Conservation (phyloP, 2,888 invertebrate genomes). For the Catocala nupta region DNA sequence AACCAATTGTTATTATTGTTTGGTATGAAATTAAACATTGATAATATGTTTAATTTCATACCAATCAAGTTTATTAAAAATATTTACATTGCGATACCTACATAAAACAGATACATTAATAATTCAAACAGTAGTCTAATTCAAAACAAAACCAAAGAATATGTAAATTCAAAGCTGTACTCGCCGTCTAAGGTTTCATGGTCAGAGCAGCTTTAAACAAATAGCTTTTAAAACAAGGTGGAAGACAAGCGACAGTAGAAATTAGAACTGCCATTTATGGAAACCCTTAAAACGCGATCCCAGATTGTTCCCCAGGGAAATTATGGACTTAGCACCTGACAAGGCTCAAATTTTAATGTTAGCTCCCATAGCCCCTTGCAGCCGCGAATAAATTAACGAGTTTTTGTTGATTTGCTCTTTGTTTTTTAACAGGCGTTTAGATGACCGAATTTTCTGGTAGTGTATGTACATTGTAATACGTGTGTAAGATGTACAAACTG, state of each 20-base stretch:
- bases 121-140: background rate
- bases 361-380: slow-evolving; percentile 67
- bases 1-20: too few species aligned
- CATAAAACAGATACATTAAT: slow-evolving; percentile 1
- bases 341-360: slow-evolving; percentile 86
- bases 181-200: slow-evolving; percentile 58
- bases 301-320: slow-evolving; percentile 84
- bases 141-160: background rate
- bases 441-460: background rate
- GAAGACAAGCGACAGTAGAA: slow-evolving; percentile 68
- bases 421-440: slow-evolving; percentile 53
- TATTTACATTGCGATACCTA: background rate
- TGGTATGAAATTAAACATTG: too few species aligned
- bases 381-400: slow-evolving; percentile 80
- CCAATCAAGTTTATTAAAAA: background rate
- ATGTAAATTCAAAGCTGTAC: slow-evolving; percentile 2
- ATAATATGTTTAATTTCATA: too few species aligned
- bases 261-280: slow-evolving; percentile 81
- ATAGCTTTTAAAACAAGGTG: slow-evolving; percentile 23
- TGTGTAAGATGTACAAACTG: background rate
- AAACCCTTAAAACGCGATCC: slow-evolving; percentile 84
- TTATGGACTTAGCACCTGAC: slow-evolving; percentile 87
- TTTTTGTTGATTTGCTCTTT: slow-evolving; percentile 66
- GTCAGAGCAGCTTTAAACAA: slow-evolving; percentile 58
- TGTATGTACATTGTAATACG: too few species aligned